Base-by-base conservation (phyloP, 2,888 invertebrate species). In the Apamea crenata region DNA sequence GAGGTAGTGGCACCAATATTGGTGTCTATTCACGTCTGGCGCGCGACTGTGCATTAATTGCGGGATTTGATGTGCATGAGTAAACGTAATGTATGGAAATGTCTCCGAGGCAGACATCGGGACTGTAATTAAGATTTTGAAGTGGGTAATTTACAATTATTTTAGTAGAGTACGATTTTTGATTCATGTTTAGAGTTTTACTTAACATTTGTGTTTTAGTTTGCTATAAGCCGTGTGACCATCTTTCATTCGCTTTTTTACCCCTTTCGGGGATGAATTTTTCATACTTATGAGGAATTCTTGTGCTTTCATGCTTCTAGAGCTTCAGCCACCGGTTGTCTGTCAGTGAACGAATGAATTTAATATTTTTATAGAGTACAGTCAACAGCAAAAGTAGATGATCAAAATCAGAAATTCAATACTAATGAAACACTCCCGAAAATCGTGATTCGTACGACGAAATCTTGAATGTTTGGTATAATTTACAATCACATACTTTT, bases 21-120 rank as follows among this genome's bases (percentile, higher is more conserved):
- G 78, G 63, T 80, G 80, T 74, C 75, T 82, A 74, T 81, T 74
- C 79, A 56, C 14, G 80, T 79, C 77, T 74, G 76, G 81, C 53
- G 65, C 82, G 80, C 72, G 80, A 44, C 74, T 65, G 63, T 70
- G 84, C 84, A 89, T 85, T 84, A 79, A 89, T 89, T 85, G 77
- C 36, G 53, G 61, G 73, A 71, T 67, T 76, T 83, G 21, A 59
- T 77, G 67, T 67, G 74, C n/a, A 77, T 69, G 61, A 66, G 25
- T 73, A 44, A 50, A 63, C 16, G 6, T 71, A 10, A 63, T 53
- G 65, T 59, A 83, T 75, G 66, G 61, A 75, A 75, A 78, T 83
- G 32, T 63, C 47, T 56, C 66, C n/a, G 32, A 68, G 25, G 44
- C 32, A 77, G 44, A 74, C 32, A 50, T 50, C 6, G n/a, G 32